Evolutionary conservation across 2,888 invertebrate genomes (phyloP).

Genomic region (Coecobrya sp.): DNA sequence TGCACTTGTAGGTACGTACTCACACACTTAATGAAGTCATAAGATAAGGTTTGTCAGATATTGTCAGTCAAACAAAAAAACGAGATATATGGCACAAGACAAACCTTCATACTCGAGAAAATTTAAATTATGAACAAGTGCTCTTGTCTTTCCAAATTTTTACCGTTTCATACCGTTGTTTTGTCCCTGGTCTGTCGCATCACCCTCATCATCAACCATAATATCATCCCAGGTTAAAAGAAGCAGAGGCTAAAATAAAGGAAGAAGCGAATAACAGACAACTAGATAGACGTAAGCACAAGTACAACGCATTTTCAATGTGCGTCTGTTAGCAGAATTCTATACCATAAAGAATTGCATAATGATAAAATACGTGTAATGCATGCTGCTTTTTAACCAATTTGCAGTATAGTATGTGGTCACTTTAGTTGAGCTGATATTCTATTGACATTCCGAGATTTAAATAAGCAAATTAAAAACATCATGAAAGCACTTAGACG

Average conservation of each 20-base stretch:
- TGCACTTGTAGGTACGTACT: background rate
- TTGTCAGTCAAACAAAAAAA: background rate
- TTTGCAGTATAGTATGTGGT: background rate
- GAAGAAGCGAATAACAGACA: too few species aligned
- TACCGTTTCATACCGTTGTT: constrained; percentile 76
- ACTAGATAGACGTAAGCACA: too few species aligned
- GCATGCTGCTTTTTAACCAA: too few species aligned
- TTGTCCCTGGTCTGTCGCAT: constrained; percentile 73
- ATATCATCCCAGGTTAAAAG: background rate
- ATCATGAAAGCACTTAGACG: constrained; percentile 38
- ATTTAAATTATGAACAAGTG: constrained; percentile 48
- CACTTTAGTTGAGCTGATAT: background rate
- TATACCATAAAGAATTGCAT: too few species aligned
- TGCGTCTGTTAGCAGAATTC: too few species aligned
- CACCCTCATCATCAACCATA: constrained; percentile 55
- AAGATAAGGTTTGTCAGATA: background rate
- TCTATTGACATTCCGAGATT: constrained; percentile 1
- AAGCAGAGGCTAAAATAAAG: too few species aligned
- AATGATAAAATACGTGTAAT: too few species aligned
- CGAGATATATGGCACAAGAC: background rate
- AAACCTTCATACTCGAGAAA: constrained; percentile 63
- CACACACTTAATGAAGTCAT: constrained; percentile 20
- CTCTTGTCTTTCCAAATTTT: constrained; percentile 73
- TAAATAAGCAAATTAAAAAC: background rate
- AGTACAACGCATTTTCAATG: too few species aligned